Evolutionary conservation across 2,113 vertebrate genomes (phyloP), one percentile per base, ranked within the genome.

Genomic region (Limnothrissa miodon): DNA sequence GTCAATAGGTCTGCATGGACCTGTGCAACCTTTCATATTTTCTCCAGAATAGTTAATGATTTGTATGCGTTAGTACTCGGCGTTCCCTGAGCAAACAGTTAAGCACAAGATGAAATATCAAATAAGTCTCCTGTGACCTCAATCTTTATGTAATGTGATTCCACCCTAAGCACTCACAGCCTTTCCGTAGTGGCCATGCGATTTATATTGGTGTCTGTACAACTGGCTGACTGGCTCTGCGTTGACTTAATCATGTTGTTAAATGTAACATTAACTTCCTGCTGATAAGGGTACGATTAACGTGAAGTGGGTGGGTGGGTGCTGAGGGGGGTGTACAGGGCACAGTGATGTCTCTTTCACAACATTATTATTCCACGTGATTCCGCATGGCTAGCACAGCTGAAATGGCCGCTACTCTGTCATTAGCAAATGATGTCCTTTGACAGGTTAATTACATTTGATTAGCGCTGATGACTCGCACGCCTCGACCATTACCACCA

Each of bases 371-470:
- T 74, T 15, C 25, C 10, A 33, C 84, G 87, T 80, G 86, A 87
- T 86, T 90, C 89, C 70, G 87, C 90, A 86, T 44, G n/a, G 80
- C 53, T 90, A 87, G 91, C 88, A 90, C 70, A 59, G 51, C 82
- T 74, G 84, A 91, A 89, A 85, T 87, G 85, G 86, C 83, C 80
- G 85, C 83, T 83, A 90, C 89, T 91, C 86, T 89, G 87, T 92
- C 90, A 91, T 91, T 92, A 88, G 84, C 81, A 19, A 81, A 86
- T 85, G 82, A 87, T 85, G 29, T 81, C 85, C 23, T 85, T 86
- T 89, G 88, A 91, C 89, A 92, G 87, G 88, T 90, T 93, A 89
- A 94, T 93, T 91, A 89, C 39, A 82, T 85, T 86, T 89, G 87
- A 90, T 93, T 92, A 91, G 84, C 80, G 78, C 81, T 80, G 86